Evolutionary conservation across 2,888 invertebrate species (phyloP).

Genomic region (Drosophila multiciliata): DNA sequence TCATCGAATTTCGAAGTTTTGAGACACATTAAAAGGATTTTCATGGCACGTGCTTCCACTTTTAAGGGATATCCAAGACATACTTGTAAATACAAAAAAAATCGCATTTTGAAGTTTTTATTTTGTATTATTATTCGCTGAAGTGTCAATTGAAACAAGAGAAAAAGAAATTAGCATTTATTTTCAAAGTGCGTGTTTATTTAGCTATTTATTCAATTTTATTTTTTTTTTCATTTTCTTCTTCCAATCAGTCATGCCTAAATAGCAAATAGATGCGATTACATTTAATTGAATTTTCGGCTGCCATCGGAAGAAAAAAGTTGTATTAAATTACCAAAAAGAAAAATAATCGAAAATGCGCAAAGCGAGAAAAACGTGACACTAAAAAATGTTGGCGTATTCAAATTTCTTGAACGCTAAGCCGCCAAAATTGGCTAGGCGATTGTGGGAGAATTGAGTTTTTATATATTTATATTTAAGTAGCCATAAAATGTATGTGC

Average conservation of each 20-base stretch:
- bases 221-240: conserved; percentile 17
- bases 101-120: conserved; percentile 8
- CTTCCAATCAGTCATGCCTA: conserved; percentile 69
- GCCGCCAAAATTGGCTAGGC: conserved; percentile 46
- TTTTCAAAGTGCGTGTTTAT: conserved; percentile 71
- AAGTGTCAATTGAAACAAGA: conserved; percentile 57
- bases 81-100: conserved; percentile 23
- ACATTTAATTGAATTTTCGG: conserved; percentile 82
- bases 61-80: conserved; percentile 20
- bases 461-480: conserved; percentile 21
- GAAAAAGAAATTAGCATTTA: conserved; percentile 71
- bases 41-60: conserved; percentile 58
- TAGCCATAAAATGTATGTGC: conserved; percentile 13
- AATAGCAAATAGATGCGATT: conserved; percentile 78
- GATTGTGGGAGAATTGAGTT: conserved; percentile 42
- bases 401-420: conserved; percentile 64
- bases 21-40: conserved; percentile 80
- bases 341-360: conserved; percentile 68
- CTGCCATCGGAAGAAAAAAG: conserved; percentile 16
- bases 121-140: conserved; percentile 15
- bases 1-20: conserved; percentile 55
- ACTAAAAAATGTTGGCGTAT: conserved; percentile 64
- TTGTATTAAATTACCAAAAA: conserved; percentile 68
- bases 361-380: conserved; percentile 68
- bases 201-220: conserved; percentile 77